Base-by-base conservation (phyloP, 2,113 vertebrate genomes). In the Malaclemys terrapin region DNA sequence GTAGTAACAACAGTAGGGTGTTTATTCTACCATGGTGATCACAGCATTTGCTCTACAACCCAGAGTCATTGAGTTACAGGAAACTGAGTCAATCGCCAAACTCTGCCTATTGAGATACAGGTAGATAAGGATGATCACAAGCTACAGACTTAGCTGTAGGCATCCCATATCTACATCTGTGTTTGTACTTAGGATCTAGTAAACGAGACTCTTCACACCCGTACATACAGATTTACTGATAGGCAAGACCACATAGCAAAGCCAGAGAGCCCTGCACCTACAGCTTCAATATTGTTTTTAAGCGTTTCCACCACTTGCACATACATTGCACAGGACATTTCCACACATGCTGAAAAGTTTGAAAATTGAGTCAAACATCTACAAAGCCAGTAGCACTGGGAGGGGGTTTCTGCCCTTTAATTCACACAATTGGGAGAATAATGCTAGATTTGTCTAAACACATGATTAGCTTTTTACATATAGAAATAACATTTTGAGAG, bases 261-360 rank as follows among this genome's bases (percentile, higher is more conserved):
- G 92, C 97, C 97, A 93, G 93, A 5, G 42, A 95, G 97, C 96
- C 98, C 96, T 97, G 95, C 95, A 97, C 97, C 94, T 72, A 86
- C 38, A 97, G 96, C 82, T 91, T 94, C 93, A 98, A 98, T 98
- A 98, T 98, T 98, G 98, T 98, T 97, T 98, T 96, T 97, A 92
- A 89, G 95, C 97, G 97, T 97, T 98, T 96, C 94, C 96, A 96
- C 90, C 92, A 97, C 92, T 85, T 94, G 90, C 95, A 89, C 76
- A 81, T 86, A 45, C 84, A 91, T 90, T 81, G 93, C 75, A 93
- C 59, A 92, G 95, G 97, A 97, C 94, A 97, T 97, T 98, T 97
- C 97, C 98, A 98, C 91, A 98, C 97, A 93, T 93, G 91, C 13
- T n/a, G 35, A 82, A 87, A 72, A 53, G 57, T 52, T 94, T 95